Conservation (phyloP, 2,888 invertebrate genomes). For the Malachius bipustulatus region DNA sequence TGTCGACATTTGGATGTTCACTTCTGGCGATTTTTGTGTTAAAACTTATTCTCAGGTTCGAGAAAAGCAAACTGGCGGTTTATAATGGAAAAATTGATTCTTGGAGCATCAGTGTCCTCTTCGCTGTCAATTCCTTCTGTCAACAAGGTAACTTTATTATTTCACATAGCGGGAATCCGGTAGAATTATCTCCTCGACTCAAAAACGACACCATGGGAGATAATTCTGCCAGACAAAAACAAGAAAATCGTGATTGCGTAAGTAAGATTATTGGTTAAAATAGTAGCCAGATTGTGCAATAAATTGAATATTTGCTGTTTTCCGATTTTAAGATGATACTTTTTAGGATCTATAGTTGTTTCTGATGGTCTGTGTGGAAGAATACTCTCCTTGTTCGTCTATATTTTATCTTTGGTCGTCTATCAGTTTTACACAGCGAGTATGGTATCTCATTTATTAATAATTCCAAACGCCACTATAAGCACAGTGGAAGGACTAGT, state of each 20-base stretch:
- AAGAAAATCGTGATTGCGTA: too few species aligned
- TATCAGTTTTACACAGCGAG: slow-evolving; percentile 59
- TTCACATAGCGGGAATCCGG: too few species aligned
- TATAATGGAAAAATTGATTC: slow-evolving; percentile 1
- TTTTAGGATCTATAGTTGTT: background rate
- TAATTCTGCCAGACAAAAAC: too few species aligned
- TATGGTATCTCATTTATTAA: slow-evolving; percentile 50
- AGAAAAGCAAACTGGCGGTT: slow-evolving; percentile 11
- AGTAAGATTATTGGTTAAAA: too few species aligned
- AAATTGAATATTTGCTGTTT: slow-evolving; percentile 1
- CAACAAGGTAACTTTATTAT: slow-evolving; percentile 32
- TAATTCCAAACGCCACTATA: slow-evolving; percentile 48
- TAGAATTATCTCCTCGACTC: too few species aligned
- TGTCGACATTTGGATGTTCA: slow-evolving; percentile 19
- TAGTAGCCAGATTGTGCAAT: too few species aligned
- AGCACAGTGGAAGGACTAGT: slow-evolving; percentile 44
- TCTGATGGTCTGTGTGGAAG: slow-evolving; percentile 22
- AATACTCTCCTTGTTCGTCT: slow-evolving; percentile 24
- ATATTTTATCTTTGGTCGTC: slow-evolving; percentile 33
- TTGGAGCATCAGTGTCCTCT: slow-evolving; percentile 25
- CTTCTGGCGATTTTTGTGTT: slow-evolving; percentile 19
- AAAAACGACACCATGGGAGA: too few species aligned
- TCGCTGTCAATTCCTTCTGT: slow-evolving; percentile 26
- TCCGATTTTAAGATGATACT: slow-evolving; percentile 6
- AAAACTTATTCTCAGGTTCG: slow-evolving; percentile 19